Evolutionary conservation across 2,888 invertebrate species (phyloP), one percentile per base, ranked within the genome.

Genomic region (Psylliodes chrysocephalus): DNA sequence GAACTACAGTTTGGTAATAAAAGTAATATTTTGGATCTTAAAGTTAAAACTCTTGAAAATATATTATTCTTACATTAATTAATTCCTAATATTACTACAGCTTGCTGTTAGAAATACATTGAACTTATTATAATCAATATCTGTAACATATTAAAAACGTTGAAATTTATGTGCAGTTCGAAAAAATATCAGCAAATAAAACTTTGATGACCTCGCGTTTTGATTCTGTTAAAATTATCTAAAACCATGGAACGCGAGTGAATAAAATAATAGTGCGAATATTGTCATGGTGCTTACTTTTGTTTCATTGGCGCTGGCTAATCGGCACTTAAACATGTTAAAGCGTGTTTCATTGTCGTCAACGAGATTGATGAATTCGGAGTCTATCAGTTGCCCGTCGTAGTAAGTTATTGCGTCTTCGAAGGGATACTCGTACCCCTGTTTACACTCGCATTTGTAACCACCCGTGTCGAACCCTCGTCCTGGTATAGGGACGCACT

Each of bases 361-460:
- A 1, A 95, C 90, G 71, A 96, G 88, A 84, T 96, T 97, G 78
- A 88, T 89, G 83, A 95, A 98, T 84, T 98, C 98, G 0, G 95
- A 94, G 82, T 98, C 98, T 38, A 98, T 91, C 63, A 96, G 86
- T 83, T 98, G 98, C 0, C 98, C 98, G 81, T 98, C 98, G 79
- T 93, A 96, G 81, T 96, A 96, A 0, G 95, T 96, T 74, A 94
- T 94, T 4, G 89, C 86, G 82, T 97, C 96, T 81, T 96, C 96
- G 82, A 95, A 97, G 0, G 98, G 97, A 84, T 97, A 98, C 82
- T 98, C 98, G 79, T 88, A 98, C 25, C 98, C 98, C 83, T 98
- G 98, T 51, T 93, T 90, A 78, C 98, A 98, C 79, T 98, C 96
- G 83, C 98, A 98, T 83, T 98, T 98, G 86, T 98, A 98, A 42